Evolutionary conservation across 1,140 invertebrate species (phyloP).

Genomic region (Piezodorus guildinii): DNA sequence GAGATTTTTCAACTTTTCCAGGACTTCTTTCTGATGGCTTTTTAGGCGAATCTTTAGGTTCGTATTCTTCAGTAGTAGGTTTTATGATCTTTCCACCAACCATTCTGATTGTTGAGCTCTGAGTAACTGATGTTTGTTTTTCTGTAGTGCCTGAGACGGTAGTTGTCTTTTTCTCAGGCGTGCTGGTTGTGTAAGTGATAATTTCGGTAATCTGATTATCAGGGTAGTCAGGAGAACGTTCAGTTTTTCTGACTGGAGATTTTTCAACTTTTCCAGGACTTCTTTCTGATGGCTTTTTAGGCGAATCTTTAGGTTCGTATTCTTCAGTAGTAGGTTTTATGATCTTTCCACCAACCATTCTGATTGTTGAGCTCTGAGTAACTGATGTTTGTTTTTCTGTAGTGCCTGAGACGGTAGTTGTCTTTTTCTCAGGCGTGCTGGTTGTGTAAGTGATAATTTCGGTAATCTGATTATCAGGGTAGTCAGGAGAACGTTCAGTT

Average conservation of each 20-base stretch:
- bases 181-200: background rate
- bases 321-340: conserved; percentile 16
- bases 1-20: background rate
- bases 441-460: too few species aligned
- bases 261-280: background rate
- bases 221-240: background rate
- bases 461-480: too few species aligned
- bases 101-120: conserved; percentile 16
- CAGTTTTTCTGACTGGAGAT: background rate
- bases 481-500: background rate
- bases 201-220: background rate
- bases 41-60: background rate
- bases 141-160: background rate
- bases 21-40: background rate
- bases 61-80: background rate
- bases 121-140: background rate
- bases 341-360: conserved; percentile 25
- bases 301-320: background rate
- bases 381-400: too few species aligned
- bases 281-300: background rate
- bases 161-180: background rate
- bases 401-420: too few species aligned
- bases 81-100: conserved; percentile 25
- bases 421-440: too few species aligned
- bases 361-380: background rate